Percentiles rank a stretch among this genome's conserved stretches.
These are phyloP conservation scores for Etheostoma nigrum DNA, from an alignment of 2,797 vertebrate genomes.

Conservation along the genomic window DNA sequence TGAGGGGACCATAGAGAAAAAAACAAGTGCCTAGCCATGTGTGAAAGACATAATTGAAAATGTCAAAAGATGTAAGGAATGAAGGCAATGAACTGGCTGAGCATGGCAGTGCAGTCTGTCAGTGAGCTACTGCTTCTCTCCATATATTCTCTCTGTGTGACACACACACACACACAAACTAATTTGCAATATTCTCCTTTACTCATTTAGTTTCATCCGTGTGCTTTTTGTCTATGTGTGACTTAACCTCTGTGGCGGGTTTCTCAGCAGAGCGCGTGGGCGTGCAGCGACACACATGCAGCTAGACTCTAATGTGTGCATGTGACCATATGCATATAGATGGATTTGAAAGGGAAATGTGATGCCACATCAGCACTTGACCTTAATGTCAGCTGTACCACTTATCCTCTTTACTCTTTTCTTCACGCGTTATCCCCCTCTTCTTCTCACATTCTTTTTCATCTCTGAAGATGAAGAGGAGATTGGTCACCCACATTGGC, in stretches of 20 bases:
- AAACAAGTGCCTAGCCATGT: slow-evolving; percentile 77
- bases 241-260: slow-evolving; percentile 39
- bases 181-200: slow-evolving; percentile 57
- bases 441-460: slow-evolving; percentile 41
- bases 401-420: slow-evolving; percentile 35
- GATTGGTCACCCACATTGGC: slow-evolving; percentile 34
- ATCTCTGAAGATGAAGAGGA: slow-evolving; percentile 62
- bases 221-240: slow-evolving; percentile 55
- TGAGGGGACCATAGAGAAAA: slow-evolving; percentile 61
- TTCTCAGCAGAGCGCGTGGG: slow-evolving; percentile 38
- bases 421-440: too few species aligned
- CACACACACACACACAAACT: slow-evolving; percentile 52
- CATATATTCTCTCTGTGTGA: slow-evolving; percentile 7
- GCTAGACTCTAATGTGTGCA: slow-evolving; percentile 33
- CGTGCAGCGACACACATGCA: slow-evolving; percentile 23
- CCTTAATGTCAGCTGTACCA: slow-evolving; percentile 64
- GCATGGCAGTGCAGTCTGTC: slow-evolving; percentile 71
- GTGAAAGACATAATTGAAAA: slow-evolving; percentile 88
- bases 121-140: slow-evolving; percentile 61
- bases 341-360: slow-evolving; percentile 68
- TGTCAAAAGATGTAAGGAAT: slow-evolving; percentile 88
- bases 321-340: slow-evolving; percentile 65
- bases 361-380: slow-evolving; percentile 76
- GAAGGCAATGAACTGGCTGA: slow-evolving; percentile 82
- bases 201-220: slow-evolving; percentile 67